Base-by-base conservation (phyloP, 2,888 invertebrate species). In the Biston stratarius region DNA sequence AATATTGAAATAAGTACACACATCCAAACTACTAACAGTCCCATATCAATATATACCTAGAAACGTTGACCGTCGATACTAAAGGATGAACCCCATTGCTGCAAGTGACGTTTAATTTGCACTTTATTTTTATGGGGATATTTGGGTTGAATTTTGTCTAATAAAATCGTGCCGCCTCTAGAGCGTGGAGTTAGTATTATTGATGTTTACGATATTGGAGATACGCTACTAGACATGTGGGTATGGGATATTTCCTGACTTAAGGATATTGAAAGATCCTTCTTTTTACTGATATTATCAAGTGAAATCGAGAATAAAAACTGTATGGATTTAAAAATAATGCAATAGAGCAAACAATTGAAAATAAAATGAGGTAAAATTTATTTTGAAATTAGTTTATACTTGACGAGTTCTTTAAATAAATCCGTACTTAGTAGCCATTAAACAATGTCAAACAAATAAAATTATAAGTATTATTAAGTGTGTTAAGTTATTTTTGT, bases 51-150 rank as follows among this genome's bases (percentile, higher is more conserved):
- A 58, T 57, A 66, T 6, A 52, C 12, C 45, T 61, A 60, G 49
- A 56, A 38, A 57, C 47, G 49, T 63, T 67, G 67, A 63, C 67
- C 67, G 67, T 53, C 61, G 53, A 61, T 69, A 76, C 67, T 73
- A 67, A 69, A 68, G 68, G 69, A 78, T 77, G 73, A 70, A 67
- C 74, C 74, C 78, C 81, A 77, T 77, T 67, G 73, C 78, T 84
- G 85, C 78, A 77, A 77, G 80, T 83, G 85, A 84, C 85, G 73
- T 77, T 82, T 78, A 80, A 83, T 83, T 82, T 83, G 81, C 82
- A 80, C 77, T 80, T 77, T 76, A 78, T 79, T 78, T 74, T 73
- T 68, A 76, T 78, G 70, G 70, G 74, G 72, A 75, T 72, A 75
- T 77, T 72, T 66, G 73, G 70, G 69, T 75, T 76, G 72, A 74